A percentile compares a stretch with the other conserved stretches of the same genome.
Evolutionary conservation across 2,113 vertebrate genomes (phyloP).

Genomic region (Tursiops truncatus): DNA sequence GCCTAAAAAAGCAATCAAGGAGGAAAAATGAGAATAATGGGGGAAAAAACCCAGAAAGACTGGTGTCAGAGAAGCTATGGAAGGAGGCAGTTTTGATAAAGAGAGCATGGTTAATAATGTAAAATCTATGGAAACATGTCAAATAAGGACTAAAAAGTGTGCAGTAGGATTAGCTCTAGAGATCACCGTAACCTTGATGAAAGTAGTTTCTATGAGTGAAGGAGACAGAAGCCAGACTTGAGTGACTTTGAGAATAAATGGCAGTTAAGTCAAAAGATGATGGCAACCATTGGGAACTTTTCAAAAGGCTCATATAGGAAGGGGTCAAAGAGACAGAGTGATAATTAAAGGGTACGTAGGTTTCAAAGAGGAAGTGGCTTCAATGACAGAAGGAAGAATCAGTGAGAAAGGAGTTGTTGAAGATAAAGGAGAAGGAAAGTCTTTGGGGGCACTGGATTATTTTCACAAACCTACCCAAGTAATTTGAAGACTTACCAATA

Average conservation of each 20-base stretch:
- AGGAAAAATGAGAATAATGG: neutral
- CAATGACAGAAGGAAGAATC: neutral
- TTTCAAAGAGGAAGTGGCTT: neutral
- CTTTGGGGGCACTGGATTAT: neutral
- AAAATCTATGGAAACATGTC: neutral
- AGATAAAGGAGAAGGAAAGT: neutral
- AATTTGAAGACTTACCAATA: constrained; percentile 88
- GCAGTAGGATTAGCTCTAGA: neutral
- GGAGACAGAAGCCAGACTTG: neutral
- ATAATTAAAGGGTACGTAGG: neutral
- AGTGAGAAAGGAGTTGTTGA: neutral
- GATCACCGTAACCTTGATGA: neutral
- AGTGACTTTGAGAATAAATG: neutral
- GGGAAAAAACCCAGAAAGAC: neutral
- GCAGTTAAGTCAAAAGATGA: neutral
- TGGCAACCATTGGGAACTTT: neutral
- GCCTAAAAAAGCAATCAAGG: neutral
- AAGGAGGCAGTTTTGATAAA: neutral
- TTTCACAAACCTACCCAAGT: neutral
- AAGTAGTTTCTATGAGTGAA: neutral
- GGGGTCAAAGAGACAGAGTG: neutral
- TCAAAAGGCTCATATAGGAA: neutral
- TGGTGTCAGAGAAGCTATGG: neutral
- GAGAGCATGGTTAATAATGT: neutral
- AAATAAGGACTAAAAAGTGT: neutral